Conservation (phyloP, 2,797 vertebrate genomes). For the Bothrops alternatus region DNA sequence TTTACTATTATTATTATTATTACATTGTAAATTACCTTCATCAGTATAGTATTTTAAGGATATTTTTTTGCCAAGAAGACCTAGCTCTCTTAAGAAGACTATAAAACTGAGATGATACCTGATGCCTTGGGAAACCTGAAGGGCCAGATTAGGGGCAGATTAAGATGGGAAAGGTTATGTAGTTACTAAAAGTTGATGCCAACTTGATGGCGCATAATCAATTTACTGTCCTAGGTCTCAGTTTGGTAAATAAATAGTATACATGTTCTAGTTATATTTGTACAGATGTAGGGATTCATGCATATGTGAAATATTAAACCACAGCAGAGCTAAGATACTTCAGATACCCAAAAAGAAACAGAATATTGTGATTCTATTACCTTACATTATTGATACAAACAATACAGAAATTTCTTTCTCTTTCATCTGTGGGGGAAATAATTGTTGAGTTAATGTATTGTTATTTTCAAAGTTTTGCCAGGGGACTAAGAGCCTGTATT, state of each 20-base stretch:
- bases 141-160: not conserved
- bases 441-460: not conserved
- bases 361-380: not conserved
- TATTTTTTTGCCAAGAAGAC: not conserved
- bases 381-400: not conserved
- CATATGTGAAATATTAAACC: constrained; percentile 40
- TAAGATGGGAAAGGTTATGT: not conserved
- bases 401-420: not conserved
- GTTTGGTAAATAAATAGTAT: constrained; percentile 39
- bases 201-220: not conserved
- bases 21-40: not conserved
- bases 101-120: too few species aligned
- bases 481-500: not conserved
- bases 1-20: too few species aligned
- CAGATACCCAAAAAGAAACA: constrained; percentile 10
- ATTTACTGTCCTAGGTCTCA: not conserved
- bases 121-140: not conserved
- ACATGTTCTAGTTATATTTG: constrained; percentile 27
- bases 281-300: constrained; percentile 26
- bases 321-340: constrained; percentile 40
- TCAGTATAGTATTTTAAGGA: not conserved
- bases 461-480: not conserved
- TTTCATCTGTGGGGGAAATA: not conserved
- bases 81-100: too few species aligned
- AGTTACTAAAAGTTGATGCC: not conserved